Evolutionary conservation across 2,797 vertebrate genomes (phyloP).

Genomic region (Limosa lapponica): DNA sequence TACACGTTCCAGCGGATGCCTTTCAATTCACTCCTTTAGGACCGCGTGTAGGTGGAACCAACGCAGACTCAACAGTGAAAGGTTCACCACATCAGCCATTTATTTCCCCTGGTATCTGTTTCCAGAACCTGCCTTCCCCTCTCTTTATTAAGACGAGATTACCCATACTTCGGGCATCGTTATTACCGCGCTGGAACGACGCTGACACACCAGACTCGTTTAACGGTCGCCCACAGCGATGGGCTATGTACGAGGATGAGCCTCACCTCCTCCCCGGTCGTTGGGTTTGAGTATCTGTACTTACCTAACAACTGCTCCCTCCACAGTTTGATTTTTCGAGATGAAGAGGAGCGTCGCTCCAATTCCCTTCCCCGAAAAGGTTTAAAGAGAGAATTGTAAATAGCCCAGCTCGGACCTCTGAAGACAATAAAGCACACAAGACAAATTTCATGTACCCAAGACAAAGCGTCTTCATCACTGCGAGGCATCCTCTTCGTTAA

Average conservation of each 20-base stretch:
- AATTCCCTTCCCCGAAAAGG: neutral
- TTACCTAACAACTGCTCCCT: neutral
- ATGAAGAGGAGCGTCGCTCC: neutral
- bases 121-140: neutral
- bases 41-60: neutral
- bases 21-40: neutral
- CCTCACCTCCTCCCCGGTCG: accelerated
- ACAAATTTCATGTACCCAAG: neutral
- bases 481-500: neutral
- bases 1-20: neutral
- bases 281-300: neutral
- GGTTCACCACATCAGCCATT: neutral
- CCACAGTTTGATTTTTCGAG: neutral
- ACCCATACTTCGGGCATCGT: neutral
- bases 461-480: neutral
- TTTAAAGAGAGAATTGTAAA: neutral
- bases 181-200: neutral
- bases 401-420: neutral
- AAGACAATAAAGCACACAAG: neutral
- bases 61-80: neutral
- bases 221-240: neutral
- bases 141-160: neutral
- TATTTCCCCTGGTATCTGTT: neutral
- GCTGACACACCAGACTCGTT: neutral
- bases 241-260: neutral